Evolutionary conservation across 2,113 vertebrate genomes (phyloP), one percentile per base, ranked within the genome.

Genomic region (Maccullochella peelii): DNA sequence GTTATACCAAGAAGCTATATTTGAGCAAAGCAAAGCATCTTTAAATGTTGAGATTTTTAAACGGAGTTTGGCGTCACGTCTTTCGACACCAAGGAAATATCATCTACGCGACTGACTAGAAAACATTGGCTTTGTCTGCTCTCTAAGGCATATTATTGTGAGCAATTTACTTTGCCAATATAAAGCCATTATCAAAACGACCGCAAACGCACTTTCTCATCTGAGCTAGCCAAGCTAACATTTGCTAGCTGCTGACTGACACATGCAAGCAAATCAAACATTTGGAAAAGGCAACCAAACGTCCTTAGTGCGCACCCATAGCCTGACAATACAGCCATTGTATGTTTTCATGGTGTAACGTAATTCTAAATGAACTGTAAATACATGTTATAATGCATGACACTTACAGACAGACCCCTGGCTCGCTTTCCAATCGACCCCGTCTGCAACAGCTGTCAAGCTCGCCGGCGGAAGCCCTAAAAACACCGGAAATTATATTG

Each of bases 211-310:
- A 72, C 61, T 25, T 54, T 74, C 78, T 77, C 62, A 67, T 2
- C 40, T 7, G 40, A 58, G 81, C 81, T 80, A 67, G 36, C 40
- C 36, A 70, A 36, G 89, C 84, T 90, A 88, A 21, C 79, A 10
- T 42, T 72, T 83, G 90, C 85, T 84, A 73, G 44, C 44, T 47
- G 67, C 74, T 38, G 33, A 38, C 25, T 66, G 55, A 72, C 61
- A 71, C 71, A 84, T 57, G 77, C 69, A 42, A 14, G 61, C 68
- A 10, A 57, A 49, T 70, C 58, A 40, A 25, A 67, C 58, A 63
- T 50, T 55, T n/a, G 15, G 23, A 21, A 16, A 70, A 54, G 7
- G 6, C 2, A 15, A 40, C 1, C 58, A 50, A 36, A 40, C 25
- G 25, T 23, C 38, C 27, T 30, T 16, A 36, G 6, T 54, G 47